These are phyloP conservation scores for Vultur gryphus DNA, from an alignment of 2,797 vertebrate species.

Conservation along the genomic window DNA sequence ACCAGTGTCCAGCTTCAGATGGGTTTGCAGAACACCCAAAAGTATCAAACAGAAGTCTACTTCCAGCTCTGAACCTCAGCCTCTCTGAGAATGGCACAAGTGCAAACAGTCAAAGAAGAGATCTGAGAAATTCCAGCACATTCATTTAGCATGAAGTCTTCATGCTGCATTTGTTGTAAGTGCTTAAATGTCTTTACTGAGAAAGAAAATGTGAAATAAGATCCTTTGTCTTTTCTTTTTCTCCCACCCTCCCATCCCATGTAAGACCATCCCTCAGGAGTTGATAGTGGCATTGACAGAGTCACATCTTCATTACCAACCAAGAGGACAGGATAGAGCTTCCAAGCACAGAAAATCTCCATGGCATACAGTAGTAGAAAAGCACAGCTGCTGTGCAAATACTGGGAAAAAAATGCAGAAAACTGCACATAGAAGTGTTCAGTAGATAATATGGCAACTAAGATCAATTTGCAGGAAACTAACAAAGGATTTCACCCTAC, in stretches of 20 bases:
- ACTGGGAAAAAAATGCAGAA: neutral
- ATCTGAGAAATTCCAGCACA: neutral
- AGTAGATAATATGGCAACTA: neutral
- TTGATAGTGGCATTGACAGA: accelerated
- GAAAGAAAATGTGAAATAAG: neutral
- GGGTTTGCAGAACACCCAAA: neutral
- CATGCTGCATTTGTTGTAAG: neutral
- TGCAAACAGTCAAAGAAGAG: neutral
- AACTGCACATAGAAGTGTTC: neutral
- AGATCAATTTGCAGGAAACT: neutral
- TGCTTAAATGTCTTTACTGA: neutral
- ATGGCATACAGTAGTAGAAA: neutral
- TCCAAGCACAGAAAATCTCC: neutral
- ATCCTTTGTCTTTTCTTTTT: neutral
- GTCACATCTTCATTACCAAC: neutral
- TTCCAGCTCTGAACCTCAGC: neutral
- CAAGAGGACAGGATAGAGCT: neutral
- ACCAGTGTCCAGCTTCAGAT: neutral
- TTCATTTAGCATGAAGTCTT: neutral
- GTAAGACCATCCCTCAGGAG: neutral
- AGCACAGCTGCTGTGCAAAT: neutral
- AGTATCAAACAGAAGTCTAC: neutral
- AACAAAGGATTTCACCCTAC: neutral
- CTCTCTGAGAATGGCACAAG: neutral
- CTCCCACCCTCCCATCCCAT: too few relatives aligned